Evolutionary conservation across 2,888 invertebrate species (phyloP).

Genomic region (Alsophila aescularia): DNA sequence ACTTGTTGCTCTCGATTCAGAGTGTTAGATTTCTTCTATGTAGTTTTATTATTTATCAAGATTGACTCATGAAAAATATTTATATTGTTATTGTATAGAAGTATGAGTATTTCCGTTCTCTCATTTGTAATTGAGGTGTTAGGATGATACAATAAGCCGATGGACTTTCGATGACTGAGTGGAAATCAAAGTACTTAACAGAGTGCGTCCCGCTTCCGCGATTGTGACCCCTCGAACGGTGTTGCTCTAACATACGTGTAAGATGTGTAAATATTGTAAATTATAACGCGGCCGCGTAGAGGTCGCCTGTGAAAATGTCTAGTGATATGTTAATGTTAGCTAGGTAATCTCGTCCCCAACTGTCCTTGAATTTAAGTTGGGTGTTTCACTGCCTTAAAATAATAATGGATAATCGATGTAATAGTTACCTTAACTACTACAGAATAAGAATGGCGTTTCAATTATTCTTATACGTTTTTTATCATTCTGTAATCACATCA

Average conservation of each 20-base stretch:
- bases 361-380: slow-evolving; percentile 82
- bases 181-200: slow-evolving; percentile 55
- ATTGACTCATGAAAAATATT: slow-evolving; percentile 70
- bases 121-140: slow-evolving; percentile 76
- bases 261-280: slow-evolving; percentile 83
- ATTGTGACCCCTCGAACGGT: slow-evolving; percentile 60
- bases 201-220: slow-evolving; percentile 74
- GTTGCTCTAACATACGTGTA: slow-evolving; percentile 69
- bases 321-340: slow-evolving; percentile 82
- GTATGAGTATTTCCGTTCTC: slow-evolving; percentile 72
- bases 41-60: slow-evolving; percentile 75
- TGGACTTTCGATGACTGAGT: slow-evolving; percentile 82
- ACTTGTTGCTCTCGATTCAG: slow-evolving; percentile 71
- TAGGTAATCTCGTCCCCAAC: slow-evolving; percentile 84
- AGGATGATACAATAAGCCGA: slow-evolving; percentile 76
- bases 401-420: slow-evolving; percentile 72
- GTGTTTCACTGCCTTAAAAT: slow-evolving; percentile 84
- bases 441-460: slow-evolving; percentile 71
- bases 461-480: slow-evolving; percentile 62
- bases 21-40: slow-evolving; percentile 75
- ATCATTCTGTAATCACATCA: slow-evolving; percentile 56
- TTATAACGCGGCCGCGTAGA: slow-evolving; percentile 78
- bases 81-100: slow-evolving; percentile 80
- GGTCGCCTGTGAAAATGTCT: slow-evolving; percentile 81
- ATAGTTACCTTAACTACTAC: slow-evolving; percentile 79